phyloP scores from a whole-genome alignment of 2,888 invertebrate genomes.

The Dicycla oo region DNA sequence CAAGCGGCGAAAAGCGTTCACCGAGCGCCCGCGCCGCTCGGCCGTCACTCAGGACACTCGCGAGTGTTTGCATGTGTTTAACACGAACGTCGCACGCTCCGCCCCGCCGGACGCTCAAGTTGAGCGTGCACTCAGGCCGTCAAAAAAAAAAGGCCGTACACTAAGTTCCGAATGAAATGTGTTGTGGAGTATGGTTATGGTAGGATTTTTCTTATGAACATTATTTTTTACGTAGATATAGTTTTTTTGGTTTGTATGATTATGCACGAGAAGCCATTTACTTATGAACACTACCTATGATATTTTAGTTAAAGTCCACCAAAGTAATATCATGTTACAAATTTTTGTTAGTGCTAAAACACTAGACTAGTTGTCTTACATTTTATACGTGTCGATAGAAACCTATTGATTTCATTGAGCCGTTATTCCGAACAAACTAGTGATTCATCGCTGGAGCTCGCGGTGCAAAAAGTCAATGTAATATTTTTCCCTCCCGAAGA shows the following conservation, averaged over 20 bases:
- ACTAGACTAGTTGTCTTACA: conserved; percentile 22
- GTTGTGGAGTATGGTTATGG: not conserved
- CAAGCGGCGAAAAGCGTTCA: too few relatives aligned
- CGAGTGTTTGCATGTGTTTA: too few relatives aligned
- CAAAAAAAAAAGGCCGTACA: too few relatives aligned
- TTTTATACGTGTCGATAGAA: conserved; percentile 46
- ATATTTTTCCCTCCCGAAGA: conserved; percentile 23
- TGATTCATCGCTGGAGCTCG: conserved; percentile 52
- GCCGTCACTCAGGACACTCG: too few relatives aligned
- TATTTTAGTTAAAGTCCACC: not conserved
- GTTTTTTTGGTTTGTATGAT: too few relatives aligned
- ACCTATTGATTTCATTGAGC: conserved; percentile 58
- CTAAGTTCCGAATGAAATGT: not conserved
- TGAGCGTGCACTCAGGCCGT: too few relatives aligned
- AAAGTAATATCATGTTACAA: conserved; percentile 5
- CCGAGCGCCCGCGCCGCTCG: too few relatives aligned
- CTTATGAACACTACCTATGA: not conserved
- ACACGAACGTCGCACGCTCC: too few relatives aligned
- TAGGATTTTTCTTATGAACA: not conserved
- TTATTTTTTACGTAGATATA: too few relatives aligned
- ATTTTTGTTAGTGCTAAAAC: conserved; percentile 4
- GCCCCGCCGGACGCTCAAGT: too few relatives aligned
- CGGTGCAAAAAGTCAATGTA: conserved; percentile 39
- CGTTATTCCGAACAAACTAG: conserved; percentile 46
- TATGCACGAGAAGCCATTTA: not conserved